These are phyloP conservation scores for Perca flavescens DNA, from an alignment of 2,113 vertebrate genomes.

Conservation along the genomic window DNA sequence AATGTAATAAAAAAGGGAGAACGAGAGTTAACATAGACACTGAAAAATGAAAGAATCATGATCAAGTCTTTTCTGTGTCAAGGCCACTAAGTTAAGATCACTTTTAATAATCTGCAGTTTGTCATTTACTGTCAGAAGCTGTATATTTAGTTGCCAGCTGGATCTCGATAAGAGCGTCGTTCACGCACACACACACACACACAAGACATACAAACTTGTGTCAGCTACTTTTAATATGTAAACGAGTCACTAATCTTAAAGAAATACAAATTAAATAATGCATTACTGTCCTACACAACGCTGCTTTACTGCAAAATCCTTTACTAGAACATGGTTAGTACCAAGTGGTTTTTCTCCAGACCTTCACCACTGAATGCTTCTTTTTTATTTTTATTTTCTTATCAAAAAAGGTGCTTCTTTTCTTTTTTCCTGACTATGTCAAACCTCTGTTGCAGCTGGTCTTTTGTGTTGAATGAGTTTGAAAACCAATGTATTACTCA, in stretches of 20 bases:
- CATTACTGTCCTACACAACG: constrained; percentile 65
- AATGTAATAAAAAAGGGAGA: constrained; percentile 23
- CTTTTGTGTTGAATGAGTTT: constrained; percentile 77
- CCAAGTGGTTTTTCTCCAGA: constrained; percentile 69
- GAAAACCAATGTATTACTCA: constrained; percentile 86
- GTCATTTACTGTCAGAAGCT: constrained; percentile 70
- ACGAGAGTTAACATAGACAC: constrained; percentile 50
- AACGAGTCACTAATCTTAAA: constrained; percentile 64
- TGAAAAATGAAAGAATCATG: constrained; percentile 63
- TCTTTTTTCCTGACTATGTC: constrained; percentile 50
- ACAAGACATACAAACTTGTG: constrained; percentile 44
- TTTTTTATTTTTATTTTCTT: constrained; percentile 40
- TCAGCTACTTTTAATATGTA: constrained; percentile 74
- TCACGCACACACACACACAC: constrained; percentile 27
- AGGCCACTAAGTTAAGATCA: constrained; percentile 85
- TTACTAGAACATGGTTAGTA: constrained; percentile 51
- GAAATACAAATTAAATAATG: constrained; percentile 53
- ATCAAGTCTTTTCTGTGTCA: constrained; percentile 79
- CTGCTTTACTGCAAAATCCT: constrained; percentile 58
- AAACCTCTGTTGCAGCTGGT: constrained; percentile 69
- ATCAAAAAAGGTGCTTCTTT: constrained; percentile 72
- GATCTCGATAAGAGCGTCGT: constrained; percentile 65
- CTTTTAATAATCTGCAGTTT: constrained; percentile 73
- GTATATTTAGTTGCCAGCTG: constrained; percentile 65
- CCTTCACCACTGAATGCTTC: constrained; percentile 78